phyloP scores from a whole-genome alignment of 2,888 invertebrate genomes.

The Sphaeridia pumilis region DNA sequence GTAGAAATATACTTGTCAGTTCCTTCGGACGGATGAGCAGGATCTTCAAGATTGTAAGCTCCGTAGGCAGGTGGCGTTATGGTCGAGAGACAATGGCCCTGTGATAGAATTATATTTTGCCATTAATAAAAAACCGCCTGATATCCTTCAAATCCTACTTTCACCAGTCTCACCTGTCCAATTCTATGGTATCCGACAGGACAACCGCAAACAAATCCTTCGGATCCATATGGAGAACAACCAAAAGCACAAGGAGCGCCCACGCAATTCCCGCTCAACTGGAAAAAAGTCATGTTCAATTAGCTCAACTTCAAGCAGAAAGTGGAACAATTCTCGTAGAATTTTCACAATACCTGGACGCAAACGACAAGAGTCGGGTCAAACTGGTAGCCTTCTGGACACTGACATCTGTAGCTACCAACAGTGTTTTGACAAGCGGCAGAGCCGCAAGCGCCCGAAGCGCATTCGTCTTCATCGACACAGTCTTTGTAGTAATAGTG shows the following conservation, averaged over 20 bases:
- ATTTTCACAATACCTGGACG: constrained; percentile 63
- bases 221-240: constrained; percentile 51
- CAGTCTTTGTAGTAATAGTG: constrained; percentile 56
- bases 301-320: no score
- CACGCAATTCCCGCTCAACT: constrained; percentile 58
- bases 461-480: constrained; percentile 60
- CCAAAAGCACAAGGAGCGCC: constrained; percentile 71
- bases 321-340: background rate
- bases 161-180: constrained; percentile 48
- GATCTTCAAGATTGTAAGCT: constrained; percentile 34
- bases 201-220: constrained; percentile 63
- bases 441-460: constrained; percentile 53
- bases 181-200: constrained; percentile 71
- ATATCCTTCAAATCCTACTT: background rate
- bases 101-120: constrained; percentile 26
- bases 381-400: constrained; percentile 62
- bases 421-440: constrained; percentile 61
- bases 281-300: constrained; percentile 9
- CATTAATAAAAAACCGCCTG: no score
- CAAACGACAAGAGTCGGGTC: constrained; percentile 56
- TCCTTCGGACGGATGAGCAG: constrained; percentile 17
- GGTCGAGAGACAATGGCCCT: constrained; percentile 59
- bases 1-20: constrained; percentile 64
- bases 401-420: constrained; percentile 56
- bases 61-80: constrained; percentile 48